phyloP scores from a whole-genome alignment of 2,888 invertebrate species.

The Tridacna gigas region DNA sequence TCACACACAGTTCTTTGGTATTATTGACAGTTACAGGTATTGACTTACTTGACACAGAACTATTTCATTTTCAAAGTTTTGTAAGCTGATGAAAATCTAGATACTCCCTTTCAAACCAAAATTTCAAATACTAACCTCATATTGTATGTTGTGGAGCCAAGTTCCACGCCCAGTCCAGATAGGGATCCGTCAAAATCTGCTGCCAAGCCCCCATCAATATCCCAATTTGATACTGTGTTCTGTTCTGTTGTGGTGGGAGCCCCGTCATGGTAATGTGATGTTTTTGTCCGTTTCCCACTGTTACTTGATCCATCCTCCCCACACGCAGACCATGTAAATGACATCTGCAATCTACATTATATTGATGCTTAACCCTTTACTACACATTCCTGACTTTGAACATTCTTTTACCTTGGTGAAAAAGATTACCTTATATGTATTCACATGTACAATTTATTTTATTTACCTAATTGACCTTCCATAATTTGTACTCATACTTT shows the following conservation, averaged over 20 bases:
- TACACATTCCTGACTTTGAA: too few relatives aligned
- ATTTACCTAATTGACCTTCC: too few relatives aligned
- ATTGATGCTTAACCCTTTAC: neutral
- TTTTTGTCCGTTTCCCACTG: slow-evolving; percentile 77
- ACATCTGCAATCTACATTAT: slow-evolving; percentile 48
- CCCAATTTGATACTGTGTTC: slow-evolving; percentile 81
- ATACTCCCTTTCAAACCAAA: too few relatives aligned
- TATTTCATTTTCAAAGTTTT: too few relatives aligned
- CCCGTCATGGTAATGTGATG: slow-evolving; percentile 67
- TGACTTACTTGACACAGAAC: too few relatives aligned
- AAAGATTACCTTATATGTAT: too few relatives aligned
- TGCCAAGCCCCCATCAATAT: slow-evolving; percentile 89
- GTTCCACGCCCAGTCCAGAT: slow-evolving; percentile 89
- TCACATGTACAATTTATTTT: too few relatives aligned
- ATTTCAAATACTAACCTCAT: slow-evolving; percentile 89
- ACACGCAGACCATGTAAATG: slow-evolving; percentile 65
- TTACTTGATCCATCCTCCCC: slow-evolving; percentile 47
- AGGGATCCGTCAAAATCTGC: slow-evolving; percentile 91
- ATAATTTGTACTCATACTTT: too few relatives aligned
- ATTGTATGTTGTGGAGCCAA: slow-evolving; percentile 88
- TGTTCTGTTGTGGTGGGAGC: slow-evolving; percentile 36
- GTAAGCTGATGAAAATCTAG: too few relatives aligned
- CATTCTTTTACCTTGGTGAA: too few relatives aligned
- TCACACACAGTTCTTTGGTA: too few relatives aligned
- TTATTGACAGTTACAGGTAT: too few relatives aligned